phyloP scores from a whole-genome alignment of 2,888 invertebrate genomes.

The Petrolisthes cinctipes region DNA sequence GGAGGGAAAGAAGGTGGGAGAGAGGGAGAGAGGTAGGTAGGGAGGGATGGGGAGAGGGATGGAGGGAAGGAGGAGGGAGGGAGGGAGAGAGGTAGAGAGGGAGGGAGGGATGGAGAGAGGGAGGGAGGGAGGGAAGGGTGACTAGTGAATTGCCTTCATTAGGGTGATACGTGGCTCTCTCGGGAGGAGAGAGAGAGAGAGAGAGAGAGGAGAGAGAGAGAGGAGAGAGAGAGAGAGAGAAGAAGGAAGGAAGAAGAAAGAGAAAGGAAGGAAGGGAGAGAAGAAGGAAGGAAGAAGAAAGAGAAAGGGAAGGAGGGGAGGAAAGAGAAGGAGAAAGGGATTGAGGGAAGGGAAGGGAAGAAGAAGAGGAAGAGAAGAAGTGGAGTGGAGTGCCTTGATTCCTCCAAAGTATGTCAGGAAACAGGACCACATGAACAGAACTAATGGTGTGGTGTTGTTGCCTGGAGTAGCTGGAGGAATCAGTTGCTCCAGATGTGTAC shows the following conservation, averaged over 20 bases:
- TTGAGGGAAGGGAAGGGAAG: too few relatives aligned
- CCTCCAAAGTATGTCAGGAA: too few relatives aligned
- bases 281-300: neutral
- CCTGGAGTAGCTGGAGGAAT: too few relatives aligned
- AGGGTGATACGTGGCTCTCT: neutral
- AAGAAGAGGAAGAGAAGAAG: too few relatives aligned
- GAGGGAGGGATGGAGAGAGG: neutral
- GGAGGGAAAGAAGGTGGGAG: slow-evolving; percentile 4
- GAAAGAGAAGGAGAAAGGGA: neutral
- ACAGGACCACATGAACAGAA: too few relatives aligned
- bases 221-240: neutral
- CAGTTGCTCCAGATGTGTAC: too few relatives aligned
- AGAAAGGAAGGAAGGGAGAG: neutral
- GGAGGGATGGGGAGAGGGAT: too few relatives aligned
- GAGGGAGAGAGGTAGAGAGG: neutral
- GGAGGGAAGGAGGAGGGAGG: too few relatives aligned
- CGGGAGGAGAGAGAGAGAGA: slow-evolving; percentile 29
- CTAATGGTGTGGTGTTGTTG: too few relatives aligned
- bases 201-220: neutral
- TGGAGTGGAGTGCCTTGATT: too few relatives aligned
- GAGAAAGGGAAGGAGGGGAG: neutral
- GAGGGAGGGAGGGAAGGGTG: slow-evolving; percentile 14
- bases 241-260: neutral
- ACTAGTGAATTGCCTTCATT: neutral
- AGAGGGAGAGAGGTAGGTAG: neutral